Base-by-base conservation (phyloP, 2,888 invertebrate genomes). In the Polymixis lichenea region DNA sequence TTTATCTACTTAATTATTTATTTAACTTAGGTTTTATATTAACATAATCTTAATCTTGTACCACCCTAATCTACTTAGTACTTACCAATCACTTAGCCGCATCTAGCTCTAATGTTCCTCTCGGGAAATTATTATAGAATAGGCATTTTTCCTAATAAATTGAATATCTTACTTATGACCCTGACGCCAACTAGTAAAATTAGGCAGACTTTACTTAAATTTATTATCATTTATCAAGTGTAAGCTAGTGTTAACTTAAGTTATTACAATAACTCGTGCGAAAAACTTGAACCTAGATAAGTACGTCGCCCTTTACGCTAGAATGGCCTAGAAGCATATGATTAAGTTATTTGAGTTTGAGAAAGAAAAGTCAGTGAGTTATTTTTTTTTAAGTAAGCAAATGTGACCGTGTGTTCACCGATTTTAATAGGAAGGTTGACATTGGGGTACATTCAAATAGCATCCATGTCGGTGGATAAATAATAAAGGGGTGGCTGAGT, bases 51-150 rank as follows among this genome's bases (percentile, higher is more conserved):
- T 32, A 51, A 62, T 53, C 32, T 64, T n/a, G 1, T 5, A 11
- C 13, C 15, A 25, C 25, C 15, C 9, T 32, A 46, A 56, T n/a
- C 19, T 19, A 32, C 66, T 46, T 58, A 68, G 51, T 64, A 64
- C 46, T 38, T 51, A 70, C n/a, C 53, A 80, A 70, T 71, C 66
- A 62, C 70, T 82, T 72, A 58, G 51, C 38, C 11, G 2, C 1
- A 68, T 46, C n/a, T 69, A 55, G 49, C 1, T 60, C n/a, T 61
- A 78, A 83, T 61, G 22, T 56, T 13, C 6, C 83, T 66, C 46
- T 4, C 2, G 83, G 72, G 78, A 78, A 68, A 73, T 46, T 0
- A 9, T 62, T 25, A 46, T 49, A 55, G 32, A 15, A 22, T n/a
- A 38, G 28, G 32, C 13, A 28, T 61, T 62, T 65, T 66, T 38